Evolutionary conservation across 2,888 invertebrate genomes (phyloP).

Genomic region (Geotrupes spiniger): DNA sequence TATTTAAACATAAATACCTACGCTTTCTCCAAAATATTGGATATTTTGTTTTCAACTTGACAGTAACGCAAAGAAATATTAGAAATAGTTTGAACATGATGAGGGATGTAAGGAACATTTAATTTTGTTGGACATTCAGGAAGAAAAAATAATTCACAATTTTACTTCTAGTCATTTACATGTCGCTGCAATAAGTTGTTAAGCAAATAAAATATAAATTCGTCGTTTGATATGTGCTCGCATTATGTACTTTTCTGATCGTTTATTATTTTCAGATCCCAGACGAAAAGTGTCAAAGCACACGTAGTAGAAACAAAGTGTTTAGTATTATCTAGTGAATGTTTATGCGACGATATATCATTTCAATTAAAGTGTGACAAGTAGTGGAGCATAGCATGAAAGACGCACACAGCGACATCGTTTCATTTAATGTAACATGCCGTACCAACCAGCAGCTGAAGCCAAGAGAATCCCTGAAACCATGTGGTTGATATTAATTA

Average conservation of each 20-base stretch:
- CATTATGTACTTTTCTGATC: slow-evolving; percentile 19
- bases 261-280: slow-evolving; percentile 14
- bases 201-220: slow-evolving; percentile 14
- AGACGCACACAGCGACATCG: slow-evolving; percentile 15
- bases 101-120: too few relatives aligned
- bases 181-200: too few relatives aligned
- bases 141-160: too few relatives aligned
- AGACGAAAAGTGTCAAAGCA: slow-evolving; percentile 11
- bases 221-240: slow-evolving; percentile 17
- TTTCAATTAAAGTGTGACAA: slow-evolving; percentile 36
- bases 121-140: too few relatives aligned
- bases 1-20: too few relatives aligned
- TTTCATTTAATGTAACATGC: slow-evolving; percentile 14
- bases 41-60: too few relatives aligned
- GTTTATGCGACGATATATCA: slow-evolving; percentile 32
- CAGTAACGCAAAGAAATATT: too few relatives aligned
- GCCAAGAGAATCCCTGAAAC: slow-evolving; percentile 19
- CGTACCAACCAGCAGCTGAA: slow-evolving; percentile 17
- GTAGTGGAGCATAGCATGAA: slow-evolving; percentile 33
- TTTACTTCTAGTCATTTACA: too few relatives aligned
- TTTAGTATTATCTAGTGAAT: slow-evolving; percentile 24
- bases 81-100: too few relatives aligned
- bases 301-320: slow-evolving; percentile 9
- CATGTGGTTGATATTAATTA: slow-evolving; percentile 37
- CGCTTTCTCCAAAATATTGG: too few relatives aligned